A percentile compares a stretch with the other conserved stretches of the same genome.
Evolutionary conservation across 2,797 vertebrate species (phyloP).

Genomic region (Hemitrygon akajei): DNA sequence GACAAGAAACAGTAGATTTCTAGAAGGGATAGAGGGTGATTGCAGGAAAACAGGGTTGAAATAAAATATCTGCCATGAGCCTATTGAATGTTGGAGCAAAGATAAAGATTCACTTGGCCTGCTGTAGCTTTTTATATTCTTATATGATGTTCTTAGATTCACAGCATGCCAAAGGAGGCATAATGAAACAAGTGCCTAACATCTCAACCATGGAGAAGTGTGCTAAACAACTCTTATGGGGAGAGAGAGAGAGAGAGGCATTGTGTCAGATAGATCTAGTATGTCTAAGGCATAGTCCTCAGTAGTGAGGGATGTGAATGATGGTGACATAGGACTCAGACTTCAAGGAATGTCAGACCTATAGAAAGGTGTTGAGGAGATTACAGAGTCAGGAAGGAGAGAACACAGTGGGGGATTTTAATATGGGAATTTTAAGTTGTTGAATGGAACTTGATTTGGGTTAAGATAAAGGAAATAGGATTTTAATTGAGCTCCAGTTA

Average conservation of each 20-base stretch:
- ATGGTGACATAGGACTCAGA: neutral
- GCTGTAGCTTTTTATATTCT: too few relatives aligned
- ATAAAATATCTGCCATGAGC: too few relatives aligned
- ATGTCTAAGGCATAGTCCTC: neutral
- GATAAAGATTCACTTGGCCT: too few relatives aligned
- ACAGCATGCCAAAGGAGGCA: neutral
- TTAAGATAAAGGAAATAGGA: neutral
- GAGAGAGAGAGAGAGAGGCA: neutral
- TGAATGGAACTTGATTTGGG: neutral
- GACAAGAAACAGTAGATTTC: too few relatives aligned
- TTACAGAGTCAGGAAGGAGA: neutral
- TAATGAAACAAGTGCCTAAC: neutral
- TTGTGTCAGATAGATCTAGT: neutral
- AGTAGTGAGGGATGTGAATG: neutral
- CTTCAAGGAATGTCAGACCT: neutral
- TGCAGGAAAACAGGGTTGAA: too few relatives aligned
- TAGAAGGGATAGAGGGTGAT: too few relatives aligned
- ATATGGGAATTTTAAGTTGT: neutral
- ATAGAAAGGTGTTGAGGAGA: neutral
- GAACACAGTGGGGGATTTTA: neutral
- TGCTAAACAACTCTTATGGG: neutral
- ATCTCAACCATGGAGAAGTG: neutral
- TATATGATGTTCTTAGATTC: too few relatives aligned
- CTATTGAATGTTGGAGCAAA: too few relatives aligned
- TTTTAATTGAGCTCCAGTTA: neutral